Percentiles rank a stretch among this genome's conserved stretches.
phyloP scores from a whole-genome alignment of 2,797 vertebrate species.

The Mus spretus region DNA sequence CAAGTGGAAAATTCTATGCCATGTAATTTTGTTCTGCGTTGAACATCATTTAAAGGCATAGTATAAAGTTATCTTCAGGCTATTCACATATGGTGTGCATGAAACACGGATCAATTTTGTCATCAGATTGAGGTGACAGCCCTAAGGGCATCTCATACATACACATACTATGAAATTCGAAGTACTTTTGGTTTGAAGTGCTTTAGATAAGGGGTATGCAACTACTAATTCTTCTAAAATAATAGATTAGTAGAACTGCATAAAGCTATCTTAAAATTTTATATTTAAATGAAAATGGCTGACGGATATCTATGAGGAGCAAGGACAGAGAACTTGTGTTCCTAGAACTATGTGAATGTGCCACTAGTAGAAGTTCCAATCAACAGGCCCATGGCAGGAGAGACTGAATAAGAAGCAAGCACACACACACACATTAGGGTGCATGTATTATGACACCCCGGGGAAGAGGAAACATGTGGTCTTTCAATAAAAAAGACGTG shows the following conservation, averaged over 20 bases:
- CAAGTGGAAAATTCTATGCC: neutral
- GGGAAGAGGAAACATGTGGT: neutral
- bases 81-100: neutral
- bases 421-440: neutral
- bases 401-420: neutral
- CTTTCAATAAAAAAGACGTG: neutral
- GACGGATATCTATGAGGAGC: neutral
- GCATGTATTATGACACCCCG: neutral
- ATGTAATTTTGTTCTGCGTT: neutral
- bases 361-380: too few relatives aligned
- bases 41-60: neutral
- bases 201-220: neutral
- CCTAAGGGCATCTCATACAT: neutral
- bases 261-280: neutral
- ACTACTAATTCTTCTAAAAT: neutral
- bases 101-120: neutral
- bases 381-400: accelerated
- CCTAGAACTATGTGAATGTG: neutral
- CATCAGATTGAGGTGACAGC: neutral
- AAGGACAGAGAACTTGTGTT: neutral
- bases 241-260: neutral
- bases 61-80: neutral
- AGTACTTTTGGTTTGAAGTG: neutral
- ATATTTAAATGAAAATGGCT: conserved; percentile 27
- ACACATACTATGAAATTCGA: neutral